Conservation (phyloP, 2,797 vertebrate species). For the Eulemur rubriventer region DNA sequence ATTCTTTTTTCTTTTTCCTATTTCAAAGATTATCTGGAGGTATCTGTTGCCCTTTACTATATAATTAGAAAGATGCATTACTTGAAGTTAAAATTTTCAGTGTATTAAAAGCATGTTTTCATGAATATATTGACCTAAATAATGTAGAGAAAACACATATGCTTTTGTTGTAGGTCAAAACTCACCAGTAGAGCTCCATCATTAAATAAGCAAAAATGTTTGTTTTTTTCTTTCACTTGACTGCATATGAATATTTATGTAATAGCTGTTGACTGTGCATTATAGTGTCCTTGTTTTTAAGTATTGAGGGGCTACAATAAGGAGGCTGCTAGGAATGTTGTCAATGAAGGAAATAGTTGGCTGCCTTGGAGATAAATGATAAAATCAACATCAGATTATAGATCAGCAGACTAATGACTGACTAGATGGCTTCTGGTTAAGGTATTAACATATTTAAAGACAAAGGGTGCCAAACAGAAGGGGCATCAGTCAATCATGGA, state of each 20-base stretch:
- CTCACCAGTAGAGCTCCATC: not conserved
- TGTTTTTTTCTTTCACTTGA: not conserved
- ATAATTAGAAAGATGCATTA: constrained; percentile 59
- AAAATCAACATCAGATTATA: constrained; percentile 40
- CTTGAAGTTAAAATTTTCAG: constrained; percentile 57
- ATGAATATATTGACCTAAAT: constrained; percentile 57
- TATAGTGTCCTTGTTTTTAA: not conserved
- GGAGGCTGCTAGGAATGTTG: not conserved
- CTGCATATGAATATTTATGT: not conserved
- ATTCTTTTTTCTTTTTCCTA: constrained; percentile 49
- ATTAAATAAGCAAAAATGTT: constrained; percentile 18
- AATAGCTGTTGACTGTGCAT: not conserved
- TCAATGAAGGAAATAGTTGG: not conserved
- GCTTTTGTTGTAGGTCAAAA: constrained; percentile 53
- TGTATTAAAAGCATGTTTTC: constrained; percentile 52
- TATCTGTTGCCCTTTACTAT: constrained; percentile 59
- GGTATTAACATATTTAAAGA: not conserved
- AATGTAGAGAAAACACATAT: constrained; percentile 7
- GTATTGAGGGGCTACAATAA: not conserved
- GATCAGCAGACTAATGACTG: not conserved
- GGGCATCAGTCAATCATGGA: not conserved
- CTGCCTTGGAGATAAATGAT: constrained; percentile 7
- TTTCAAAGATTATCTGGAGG: constrained; percentile 65
- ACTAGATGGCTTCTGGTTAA: not conserved
- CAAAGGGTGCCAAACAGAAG: not conserved